phyloP scores from a whole-genome alignment of 2,113 vertebrate genomes.

The Lasiurus borealis region DNA sequence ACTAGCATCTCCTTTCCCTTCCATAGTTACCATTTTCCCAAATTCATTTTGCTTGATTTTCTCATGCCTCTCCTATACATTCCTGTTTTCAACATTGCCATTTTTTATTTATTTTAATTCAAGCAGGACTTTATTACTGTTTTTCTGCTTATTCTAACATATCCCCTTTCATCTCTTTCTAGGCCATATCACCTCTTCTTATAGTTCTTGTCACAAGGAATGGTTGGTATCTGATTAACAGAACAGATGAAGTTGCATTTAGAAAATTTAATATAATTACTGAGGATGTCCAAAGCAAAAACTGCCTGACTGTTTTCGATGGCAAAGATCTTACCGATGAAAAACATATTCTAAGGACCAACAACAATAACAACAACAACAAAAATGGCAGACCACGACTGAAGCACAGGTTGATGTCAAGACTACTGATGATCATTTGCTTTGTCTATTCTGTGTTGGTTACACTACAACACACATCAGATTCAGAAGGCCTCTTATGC shows the following conservation, averaged over 20 bases:
- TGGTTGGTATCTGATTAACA: background rate
- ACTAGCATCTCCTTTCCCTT: background rate
- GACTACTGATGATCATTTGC: background rate
- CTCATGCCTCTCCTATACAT: background rate
- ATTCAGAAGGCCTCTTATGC: background rate
- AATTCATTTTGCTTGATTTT: background rate
- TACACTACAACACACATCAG: background rate
- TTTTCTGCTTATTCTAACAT: background rate
- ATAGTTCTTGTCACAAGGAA: background rate
- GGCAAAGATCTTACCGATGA: background rate
- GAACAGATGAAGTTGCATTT: background rate
- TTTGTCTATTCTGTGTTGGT: background rate
- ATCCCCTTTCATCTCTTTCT: background rate
- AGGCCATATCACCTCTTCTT: background rate
- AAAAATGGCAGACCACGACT: background rate
- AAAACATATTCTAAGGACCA: background rate
- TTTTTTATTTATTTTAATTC: background rate
- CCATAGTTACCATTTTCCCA: background rate
- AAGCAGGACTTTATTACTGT: background rate
- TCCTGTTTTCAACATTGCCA: background rate
- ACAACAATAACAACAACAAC: background rate
- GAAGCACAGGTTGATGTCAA: background rate
- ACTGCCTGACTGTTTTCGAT: background rate
- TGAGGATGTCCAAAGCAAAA: background rate
- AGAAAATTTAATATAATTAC: background rate